Base-by-base conservation (phyloP, 2,113 vertebrate species). In the Brienomyrus longianalis region DNA sequence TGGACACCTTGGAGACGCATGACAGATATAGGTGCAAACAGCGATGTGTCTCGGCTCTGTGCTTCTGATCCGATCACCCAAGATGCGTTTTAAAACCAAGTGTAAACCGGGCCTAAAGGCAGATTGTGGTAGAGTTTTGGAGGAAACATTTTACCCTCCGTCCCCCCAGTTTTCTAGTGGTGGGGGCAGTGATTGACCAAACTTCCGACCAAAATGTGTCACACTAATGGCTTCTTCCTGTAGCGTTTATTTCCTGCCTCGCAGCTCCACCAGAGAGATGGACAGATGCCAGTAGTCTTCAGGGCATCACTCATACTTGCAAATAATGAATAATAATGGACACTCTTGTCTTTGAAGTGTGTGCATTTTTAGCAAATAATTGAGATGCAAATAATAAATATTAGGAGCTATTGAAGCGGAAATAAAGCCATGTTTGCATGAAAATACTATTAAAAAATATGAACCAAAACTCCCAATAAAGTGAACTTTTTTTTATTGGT, bases 321-420 rank as follows among this genome's bases (percentile, higher is more conserved):
- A 45, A 23, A 48, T 84, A 48, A n/a, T 84, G 83, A 84, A 84
- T 84, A 84, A 48, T 84, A 84, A 84, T 84, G 45, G 83, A 48
- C 21, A 43, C 83, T 84, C 39, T 47, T 84, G 43, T 10, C 23
- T 47, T 84, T 84, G 21, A 84, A n/a, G 39, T 84, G 6, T 84
- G 17, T 47, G 8, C 45, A 47, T 45, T 47, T 84, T 84, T 48
- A n/a, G 23, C 21, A 23, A 48, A 84, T 45, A 43, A 84, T 48
- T 84, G 43, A 84, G 43, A 84, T 84, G 80, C 80, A 84, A 83
- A 83, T 83, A 84, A 47, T 48, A 45, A 21, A 84, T 23, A 48
- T 48, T n/a, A 84, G 19, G 39, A 21, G 35, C 43, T 84, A 48
- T 48, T 84, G 45, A 59, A n/a, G 23, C 2, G 83, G 19, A n/a